Base-by-base conservation (phyloP, 1,140 invertebrate genomes). In the Drosophila murphyi region DNA sequence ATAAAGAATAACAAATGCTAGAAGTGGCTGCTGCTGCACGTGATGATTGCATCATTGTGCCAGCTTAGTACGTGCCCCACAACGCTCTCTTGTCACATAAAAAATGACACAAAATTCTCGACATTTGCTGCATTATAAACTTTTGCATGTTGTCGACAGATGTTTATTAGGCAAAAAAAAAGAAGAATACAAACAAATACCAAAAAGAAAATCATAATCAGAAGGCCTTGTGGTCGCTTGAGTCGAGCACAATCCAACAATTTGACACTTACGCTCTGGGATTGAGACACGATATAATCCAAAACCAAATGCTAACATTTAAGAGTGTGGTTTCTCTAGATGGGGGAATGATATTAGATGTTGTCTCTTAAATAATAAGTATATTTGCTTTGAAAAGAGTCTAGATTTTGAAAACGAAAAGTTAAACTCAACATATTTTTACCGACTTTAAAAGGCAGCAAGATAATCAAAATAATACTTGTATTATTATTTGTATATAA, bases 11-110 rank as follows among this genome's bases (percentile, higher is more conserved):
- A 78, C 75, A 82, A 88, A 88, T 72, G 80, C 59, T 77, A 34
- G 45, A 67, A 70, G 67, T 69, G 43, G 59, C 54, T 68, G 59
- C 54, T 65, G 72, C 56, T 72, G 85, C 85, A 89, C 85, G 85
- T 89, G 85, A 89, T 89, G 85, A 89, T 89, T 89, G 85, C 85
- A 89, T 89, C 85, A 89, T 89, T 89, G 85, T 89, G 85, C 81
- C 85, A 85, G 85, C 85, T 89, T 89, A 89, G 85, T 89, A 89
- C 85, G 85, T 89, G 85, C 85, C 88, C 72, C 63, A 63, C 72
- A 72, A 62, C 57, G 57, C 68, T 76, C 71, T 57, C 78, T 83
- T 89, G 86, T 76, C 85, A 88, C 68, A 88, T 88, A 85, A 89
- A 89, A 89, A 89, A 88, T 87, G 83, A 83, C 77, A 87, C 80